Conservation (phyloP, 2,888 invertebrate genomes). For the Lasius fuliginosus region DNA sequence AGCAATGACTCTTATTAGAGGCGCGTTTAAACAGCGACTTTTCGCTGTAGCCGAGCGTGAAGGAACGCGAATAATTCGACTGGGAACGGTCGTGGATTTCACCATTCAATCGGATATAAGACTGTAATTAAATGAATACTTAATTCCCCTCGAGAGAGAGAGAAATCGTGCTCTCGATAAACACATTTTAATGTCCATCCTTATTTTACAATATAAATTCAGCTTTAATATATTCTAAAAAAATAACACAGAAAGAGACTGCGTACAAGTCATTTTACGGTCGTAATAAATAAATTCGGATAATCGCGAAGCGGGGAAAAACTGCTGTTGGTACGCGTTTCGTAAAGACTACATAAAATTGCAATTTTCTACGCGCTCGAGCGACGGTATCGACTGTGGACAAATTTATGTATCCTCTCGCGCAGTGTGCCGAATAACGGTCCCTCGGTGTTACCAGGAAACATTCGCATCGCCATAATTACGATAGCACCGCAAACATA, state of each 20-base stretch:
- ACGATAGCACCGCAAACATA: conserved; percentile 73
- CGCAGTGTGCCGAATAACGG: conserved; percentile 74
- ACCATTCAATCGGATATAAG: background rate
- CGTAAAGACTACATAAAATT: background rate
- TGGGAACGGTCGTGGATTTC: conserved; percentile 12
- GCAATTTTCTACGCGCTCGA: background rate
- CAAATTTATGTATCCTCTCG: conserved; percentile 62
- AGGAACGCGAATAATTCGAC: conserved; percentile 34
- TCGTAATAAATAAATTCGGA: background rate
- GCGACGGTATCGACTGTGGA: conserved; percentile 28
- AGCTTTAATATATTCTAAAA: background rate
- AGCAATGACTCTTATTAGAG: conserved; percentile 61
- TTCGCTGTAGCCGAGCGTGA: conserved; percentile 48
- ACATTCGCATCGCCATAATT: conserved; percentile 69
- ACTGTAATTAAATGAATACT: background rate
- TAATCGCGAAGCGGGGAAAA: background rate
- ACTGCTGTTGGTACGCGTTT: background rate
- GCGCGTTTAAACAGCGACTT: conserved; percentile 27
- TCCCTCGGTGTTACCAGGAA: conserved; percentile 68
- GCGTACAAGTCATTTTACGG: background rate
- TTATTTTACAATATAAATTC: conserved; percentile 1
- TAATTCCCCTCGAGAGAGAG: background rate
- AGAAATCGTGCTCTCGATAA: background rate
- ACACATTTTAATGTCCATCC: background rate
- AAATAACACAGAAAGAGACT: background rate